Evolutionary conservation across 1,140 invertebrate species (phyloP).

Genomic region (Euwallacea fornicatus): DNA sequence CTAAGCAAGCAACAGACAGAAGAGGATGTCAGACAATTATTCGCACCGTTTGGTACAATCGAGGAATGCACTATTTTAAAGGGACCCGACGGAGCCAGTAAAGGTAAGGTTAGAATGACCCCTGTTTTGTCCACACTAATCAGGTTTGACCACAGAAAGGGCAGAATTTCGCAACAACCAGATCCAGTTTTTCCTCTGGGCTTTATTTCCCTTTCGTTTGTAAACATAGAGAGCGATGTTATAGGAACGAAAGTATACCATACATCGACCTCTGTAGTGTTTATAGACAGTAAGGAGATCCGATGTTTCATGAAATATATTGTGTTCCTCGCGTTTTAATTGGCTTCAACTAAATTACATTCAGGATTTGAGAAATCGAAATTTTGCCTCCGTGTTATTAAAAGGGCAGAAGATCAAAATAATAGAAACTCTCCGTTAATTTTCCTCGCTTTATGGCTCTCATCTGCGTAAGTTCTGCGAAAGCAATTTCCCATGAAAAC

Average conservation of each 20-base stretch:
- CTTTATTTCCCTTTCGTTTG: constrained; percentile 14
- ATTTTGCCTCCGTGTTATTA: too few relatives aligned
- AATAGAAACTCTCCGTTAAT: too few relatives aligned
- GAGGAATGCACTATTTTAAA: constrained; percentile 98
- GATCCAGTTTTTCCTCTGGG: constrained; percentile 19
- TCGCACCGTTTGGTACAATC: constrained; percentile 94
- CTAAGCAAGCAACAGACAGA: constrained; percentile 99
- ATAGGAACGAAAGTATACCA: constrained; percentile 11
- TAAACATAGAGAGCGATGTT: constrained; percentile 13
- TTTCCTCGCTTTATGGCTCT: too few relatives aligned
- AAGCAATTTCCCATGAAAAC: too few relatives aligned
- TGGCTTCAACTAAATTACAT: background rate
- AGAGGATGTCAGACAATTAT: constrained; percentile 96
- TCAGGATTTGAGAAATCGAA: too few relatives aligned
- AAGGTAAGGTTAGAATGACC: constrained; percentile 69
- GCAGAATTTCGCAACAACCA: constrained; percentile 9
- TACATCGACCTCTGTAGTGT: background rate
- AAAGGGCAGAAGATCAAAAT: too few relatives aligned
- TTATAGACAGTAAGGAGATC: constrained; percentile 3
- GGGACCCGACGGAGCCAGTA: constrained; percentile 94
- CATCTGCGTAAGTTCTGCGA: too few relatives aligned
- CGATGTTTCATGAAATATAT: background rate
- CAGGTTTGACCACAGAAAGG: constrained; percentile 19
- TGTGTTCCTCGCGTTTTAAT: background rate
- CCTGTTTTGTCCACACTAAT: background rate